Conservation (phyloP, 1,140 invertebrate species). For the Micrasema minimum region DNA sequence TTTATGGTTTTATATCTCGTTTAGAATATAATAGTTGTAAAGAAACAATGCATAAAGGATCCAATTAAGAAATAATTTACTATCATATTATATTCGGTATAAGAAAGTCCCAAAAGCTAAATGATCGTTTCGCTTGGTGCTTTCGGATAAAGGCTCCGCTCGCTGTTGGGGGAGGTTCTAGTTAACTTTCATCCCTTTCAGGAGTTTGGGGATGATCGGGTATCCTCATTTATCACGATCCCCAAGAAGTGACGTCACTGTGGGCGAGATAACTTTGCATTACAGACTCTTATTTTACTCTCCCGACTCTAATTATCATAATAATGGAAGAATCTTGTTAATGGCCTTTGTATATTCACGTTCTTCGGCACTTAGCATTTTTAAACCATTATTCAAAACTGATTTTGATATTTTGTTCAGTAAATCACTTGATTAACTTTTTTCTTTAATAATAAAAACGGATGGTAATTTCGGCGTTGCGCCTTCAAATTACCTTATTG, state of each 20-base stretch:
- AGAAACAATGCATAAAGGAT: constrained; percentile 11
- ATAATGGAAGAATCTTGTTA: constrained; percentile 11
- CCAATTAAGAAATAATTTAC: constrained; percentile 25
- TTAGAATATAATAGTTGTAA: too few relatives aligned
- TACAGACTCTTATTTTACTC: constrained; percentile 11
- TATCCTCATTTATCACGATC: constrained; percentile 46
- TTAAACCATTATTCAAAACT: too few relatives aligned
- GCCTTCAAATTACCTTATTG: too few relatives aligned
- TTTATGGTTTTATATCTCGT: too few relatives aligned
- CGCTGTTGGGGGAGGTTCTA: not conserved
- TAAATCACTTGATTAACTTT: too few relatives aligned
- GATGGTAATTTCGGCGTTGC: too few relatives aligned
- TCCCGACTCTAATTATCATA: constrained; percentile 8
- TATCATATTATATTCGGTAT: constrained; percentile 15
- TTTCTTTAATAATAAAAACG: too few relatives aligned
- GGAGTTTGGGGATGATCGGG: constrained; percentile 21
- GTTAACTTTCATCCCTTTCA: constrained; percentile 19
- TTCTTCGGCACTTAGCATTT: too few relatives aligned
- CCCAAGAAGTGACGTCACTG: constrained; percentile 38
- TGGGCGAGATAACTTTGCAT: constrained; percentile 49
- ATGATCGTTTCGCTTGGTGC: constrained; percentile 25
- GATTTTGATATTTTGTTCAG: too few relatives aligned
- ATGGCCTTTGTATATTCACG: too few relatives aligned
- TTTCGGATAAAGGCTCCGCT: constrained; percentile 1
- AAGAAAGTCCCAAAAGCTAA: constrained; percentile 27